Base-by-base conservation (phyloP, 1,140 invertebrate species). In the Mizuhopecten yessoensis region DNA sequence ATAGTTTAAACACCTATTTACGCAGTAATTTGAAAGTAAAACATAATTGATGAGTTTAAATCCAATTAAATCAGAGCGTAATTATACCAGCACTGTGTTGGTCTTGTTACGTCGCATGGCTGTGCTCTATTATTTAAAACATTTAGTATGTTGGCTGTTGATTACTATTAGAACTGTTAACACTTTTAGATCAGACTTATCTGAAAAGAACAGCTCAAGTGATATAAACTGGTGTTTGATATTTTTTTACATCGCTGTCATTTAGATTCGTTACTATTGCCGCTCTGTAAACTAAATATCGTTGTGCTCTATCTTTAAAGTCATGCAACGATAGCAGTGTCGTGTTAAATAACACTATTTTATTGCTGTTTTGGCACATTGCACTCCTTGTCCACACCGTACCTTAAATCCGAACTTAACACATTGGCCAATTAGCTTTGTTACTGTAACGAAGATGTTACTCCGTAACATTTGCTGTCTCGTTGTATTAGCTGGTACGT, bases 11-110 rank as follows among this genome's bases (percentile, higher is more conserved):
- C 9, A n/a, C 23, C n/a, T n/a, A 75, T 75, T 75, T 29, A 75
- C n/a, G 15, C 7, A 57, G 45, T 11, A 20, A 75, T 75, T n/a
- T n/a, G 0, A 11, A 75, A 45, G 42, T 5, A 75, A n/a, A 9
- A 29, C 57, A 29, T 75, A 75, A 75, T 75, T 75, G 57, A 75
- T 75, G n/a, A 29, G 57, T 75, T 75, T 29, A 75, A 75, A 75
- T 75, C 57, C 23, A 75, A 75, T 29, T n/a, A 75, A 75, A 75
- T 75, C 57, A 75, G 57, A 5, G n/a, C 23, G 23, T 75, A 75
- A 75, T 75, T 75, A 75, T 9, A 75, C 23, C n/a, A 7, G 29
- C 57, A 29, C 23, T 45, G 17, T 13, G 42, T 17, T 29, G n/a
- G 7, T 57, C 20, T 17, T 75, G 57, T n/a, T n/a, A 29, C 11